These are phyloP conservation scores for Pammene fasciana DNA, from an alignment of 2,888 invertebrate genomes.

Conservation along the genomic window DNA sequence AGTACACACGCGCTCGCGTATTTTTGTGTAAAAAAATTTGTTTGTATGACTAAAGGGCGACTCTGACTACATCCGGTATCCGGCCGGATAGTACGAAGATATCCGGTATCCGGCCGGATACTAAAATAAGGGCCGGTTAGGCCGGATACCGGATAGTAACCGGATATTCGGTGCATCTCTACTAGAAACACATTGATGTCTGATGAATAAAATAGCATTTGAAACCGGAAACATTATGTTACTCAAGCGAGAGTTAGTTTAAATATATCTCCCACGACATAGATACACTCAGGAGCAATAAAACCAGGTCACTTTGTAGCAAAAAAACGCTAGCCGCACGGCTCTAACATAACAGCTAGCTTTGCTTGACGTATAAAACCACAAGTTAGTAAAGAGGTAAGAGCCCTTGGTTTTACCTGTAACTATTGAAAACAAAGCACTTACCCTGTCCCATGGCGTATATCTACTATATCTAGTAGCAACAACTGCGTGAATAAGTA, in stretches of 20 bases:
- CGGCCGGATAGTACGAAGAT: too few relatives aligned
- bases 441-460: neutral
- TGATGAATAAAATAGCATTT: constrained; percentile 13
- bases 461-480: constrained; percentile 21
- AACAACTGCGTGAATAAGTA: constrained; percentile 23
- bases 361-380: neutral
- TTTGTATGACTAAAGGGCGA: too few relatives aligned
- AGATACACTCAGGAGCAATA: neutral
- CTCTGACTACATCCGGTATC: too few relatives aligned
- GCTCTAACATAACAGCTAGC: neutral
- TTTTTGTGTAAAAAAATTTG: too few relatives aligned
- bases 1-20: too few relatives aligned
- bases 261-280: neutral
- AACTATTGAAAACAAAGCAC: constrained; percentile 7
- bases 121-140: too few relatives aligned
- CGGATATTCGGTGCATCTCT: too few relatives aligned
- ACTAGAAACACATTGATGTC: constrained; percentile 2
- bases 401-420: neutral
- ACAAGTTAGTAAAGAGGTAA: constrained; percentile 1
- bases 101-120: too few relatives aligned
- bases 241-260: neutral
- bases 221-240: constrained; percentile 15
- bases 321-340: too few relatives aligned
- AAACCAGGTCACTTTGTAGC: too few relatives aligned
- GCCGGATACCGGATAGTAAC: too few relatives aligned